Conservation (phyloP, 2,113 vertebrate species). For the Pygoscelis antarcticus region DNA sequence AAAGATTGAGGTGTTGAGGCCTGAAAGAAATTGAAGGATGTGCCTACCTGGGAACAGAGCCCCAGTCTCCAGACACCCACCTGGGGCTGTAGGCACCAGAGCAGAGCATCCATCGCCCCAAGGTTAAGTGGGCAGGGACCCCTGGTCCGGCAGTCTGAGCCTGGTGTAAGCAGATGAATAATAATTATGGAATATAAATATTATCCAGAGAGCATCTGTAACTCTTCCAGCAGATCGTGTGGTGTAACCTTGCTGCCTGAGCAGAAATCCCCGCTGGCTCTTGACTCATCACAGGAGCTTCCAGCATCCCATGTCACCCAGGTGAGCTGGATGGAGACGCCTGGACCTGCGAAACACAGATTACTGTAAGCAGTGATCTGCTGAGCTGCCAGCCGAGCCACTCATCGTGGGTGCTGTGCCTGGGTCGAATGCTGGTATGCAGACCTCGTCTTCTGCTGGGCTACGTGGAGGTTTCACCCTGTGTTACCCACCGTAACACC, state of each 20-base stretch:
- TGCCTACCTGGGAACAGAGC: not conserved
- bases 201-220: not conserved
- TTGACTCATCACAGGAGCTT: constrained; percentile 44
- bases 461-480: not conserved
- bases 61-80: rapidly evolving
- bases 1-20: not conserved
- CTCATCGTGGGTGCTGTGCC: constrained; percentile 18
- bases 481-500: not conserved
- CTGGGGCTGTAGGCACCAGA: not conserved
- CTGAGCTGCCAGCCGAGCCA: not conserved
- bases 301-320: constrained; percentile 28
- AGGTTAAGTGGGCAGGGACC: not conserved
- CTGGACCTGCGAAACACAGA: not conserved
- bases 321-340: constrained; percentile 17
- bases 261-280: not conserved
- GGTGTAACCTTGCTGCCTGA: not conserved
- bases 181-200: not conserved
- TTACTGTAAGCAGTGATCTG: not conserved
- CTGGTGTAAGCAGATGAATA: not conserved
- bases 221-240: not conserved
- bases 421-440: not conserved
- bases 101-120: not conserved
- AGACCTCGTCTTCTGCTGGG: not conserved
- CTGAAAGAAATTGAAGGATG: not conserved
- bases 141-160: not conserved